Evolutionary conservation across 2,797 vertebrate genomes (phyloP).

Genomic region (Thripadectes ignobilis): DNA sequence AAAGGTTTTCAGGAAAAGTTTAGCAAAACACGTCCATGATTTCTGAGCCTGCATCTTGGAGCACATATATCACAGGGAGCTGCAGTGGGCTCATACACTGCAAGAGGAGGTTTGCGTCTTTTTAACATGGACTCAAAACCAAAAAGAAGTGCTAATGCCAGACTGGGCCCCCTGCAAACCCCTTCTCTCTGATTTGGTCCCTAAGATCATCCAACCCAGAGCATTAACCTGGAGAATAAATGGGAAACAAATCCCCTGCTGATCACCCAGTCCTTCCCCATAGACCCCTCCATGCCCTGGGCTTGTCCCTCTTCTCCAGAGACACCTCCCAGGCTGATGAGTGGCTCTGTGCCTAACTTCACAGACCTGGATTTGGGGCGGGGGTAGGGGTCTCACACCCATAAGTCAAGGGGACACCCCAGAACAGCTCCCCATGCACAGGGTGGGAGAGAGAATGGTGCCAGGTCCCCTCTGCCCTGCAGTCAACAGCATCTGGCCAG

Average conservation of each 20-base stretch:
- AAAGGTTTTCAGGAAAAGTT: neutral
- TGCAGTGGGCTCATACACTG: no score
- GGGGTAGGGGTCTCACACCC: neutral
- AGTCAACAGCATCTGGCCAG: neutral
- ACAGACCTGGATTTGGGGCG: neutral
- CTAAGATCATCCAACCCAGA: neutral
- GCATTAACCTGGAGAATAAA: neutral
- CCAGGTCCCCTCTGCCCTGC: neutral
- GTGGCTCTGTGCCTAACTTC: neutral
- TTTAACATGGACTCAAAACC: neutral
- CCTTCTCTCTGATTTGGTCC: neutral
- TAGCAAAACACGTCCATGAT: neutral
- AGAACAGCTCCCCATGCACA: neutral
- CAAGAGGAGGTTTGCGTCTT: neutral
- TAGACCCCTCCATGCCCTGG: neutral
- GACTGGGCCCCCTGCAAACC: neutral
- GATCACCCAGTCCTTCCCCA: neutral
- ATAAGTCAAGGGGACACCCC: neutral
- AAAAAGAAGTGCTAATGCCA: neutral
- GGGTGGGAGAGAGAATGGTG: neutral
- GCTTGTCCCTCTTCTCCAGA: neutral
- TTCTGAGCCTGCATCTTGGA: neutral
- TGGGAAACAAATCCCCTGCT: neutral
- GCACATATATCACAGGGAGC: neutral
- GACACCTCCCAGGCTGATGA: neutral